Percentiles rank a stretch among this genome's conserved stretches.
Evolutionary conservation across 2,113 vertebrate genomes (phyloP).

Genomic region (Pampusana beccarii): DNA sequence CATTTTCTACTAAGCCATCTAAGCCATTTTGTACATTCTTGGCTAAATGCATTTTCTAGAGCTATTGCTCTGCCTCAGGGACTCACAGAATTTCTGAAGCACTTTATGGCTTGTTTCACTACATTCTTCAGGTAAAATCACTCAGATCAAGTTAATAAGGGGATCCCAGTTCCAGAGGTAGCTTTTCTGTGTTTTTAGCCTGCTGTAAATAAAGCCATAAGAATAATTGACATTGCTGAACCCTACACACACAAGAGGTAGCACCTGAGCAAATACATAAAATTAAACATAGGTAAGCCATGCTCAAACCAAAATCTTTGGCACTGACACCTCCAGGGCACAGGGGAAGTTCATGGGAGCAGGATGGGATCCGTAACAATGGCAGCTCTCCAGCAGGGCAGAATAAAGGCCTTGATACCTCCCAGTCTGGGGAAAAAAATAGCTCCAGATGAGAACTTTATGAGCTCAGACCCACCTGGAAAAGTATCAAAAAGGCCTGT

Average conservation of each 20-base stretch:
- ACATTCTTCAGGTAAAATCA: neutral
- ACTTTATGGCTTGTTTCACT: slow-evolving; percentile 4
- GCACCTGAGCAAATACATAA: neutral
- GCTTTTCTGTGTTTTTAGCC: neutral
- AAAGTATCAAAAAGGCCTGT: neutral
- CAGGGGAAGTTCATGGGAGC: rapidly evolving
- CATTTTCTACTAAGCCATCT: slow-evolving; percentile 25
- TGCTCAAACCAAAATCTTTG: neutral
- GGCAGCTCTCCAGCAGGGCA: neutral
- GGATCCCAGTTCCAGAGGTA: neutral
- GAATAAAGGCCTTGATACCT: neutral
- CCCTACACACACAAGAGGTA: neutral
- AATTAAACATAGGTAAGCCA: neutral
- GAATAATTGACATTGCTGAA: neutral
- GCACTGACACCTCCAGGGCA: neutral
- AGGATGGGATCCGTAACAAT: rapidly evolving
- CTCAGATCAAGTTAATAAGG: neutral
- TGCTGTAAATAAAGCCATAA: neutral
- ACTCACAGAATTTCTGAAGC: neutral
- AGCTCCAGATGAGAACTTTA: neutral
- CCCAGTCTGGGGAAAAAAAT: neutral
- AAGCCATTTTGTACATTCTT: neutral
- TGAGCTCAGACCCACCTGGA: neutral
- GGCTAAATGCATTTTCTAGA: slow-evolving; percentile 54
- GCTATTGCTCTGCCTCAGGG: slow-evolving; percentile 20